Percentiles rank a stretch among this genome's conserved stretches.
These are phyloP conservation scores for Sussaba pulchella DNA, from an alignment of 2,888 invertebrate genomes.

Conservation along the genomic window DNA sequence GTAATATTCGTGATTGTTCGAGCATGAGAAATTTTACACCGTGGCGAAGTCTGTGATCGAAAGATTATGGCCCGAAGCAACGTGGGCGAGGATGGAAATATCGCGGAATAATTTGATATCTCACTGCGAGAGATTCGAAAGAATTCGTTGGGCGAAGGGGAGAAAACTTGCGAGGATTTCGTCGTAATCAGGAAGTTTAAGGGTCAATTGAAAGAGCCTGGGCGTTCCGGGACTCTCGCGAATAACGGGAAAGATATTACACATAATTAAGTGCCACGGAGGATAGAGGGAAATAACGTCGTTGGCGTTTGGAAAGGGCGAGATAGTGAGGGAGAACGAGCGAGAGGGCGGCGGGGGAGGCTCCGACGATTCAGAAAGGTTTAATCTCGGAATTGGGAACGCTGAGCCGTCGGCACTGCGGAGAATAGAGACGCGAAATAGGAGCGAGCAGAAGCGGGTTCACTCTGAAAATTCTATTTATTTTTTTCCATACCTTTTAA, in stretches of 20 bases:
- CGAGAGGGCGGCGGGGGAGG: conserved; percentile 13
- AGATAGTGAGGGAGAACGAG: conserved; percentile 37
- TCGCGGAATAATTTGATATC: conserved; percentile 34
- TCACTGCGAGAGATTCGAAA: conserved; percentile 30
- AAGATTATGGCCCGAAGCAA: conserved; percentile 24
- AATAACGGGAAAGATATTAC: conserved; percentile 64
- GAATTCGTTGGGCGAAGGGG: conserved; percentile 41
- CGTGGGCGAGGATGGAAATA: conserved; percentile 22
- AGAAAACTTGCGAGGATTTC: conserved; percentile 49
- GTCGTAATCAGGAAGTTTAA: conserved; percentile 63
- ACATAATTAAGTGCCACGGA: conserved; percentile 64
- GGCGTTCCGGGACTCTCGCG: conserved; percentile 52
- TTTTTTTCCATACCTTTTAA: conserved; percentile 27
- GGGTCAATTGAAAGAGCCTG: conserved; percentile 61
- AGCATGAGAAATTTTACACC: conserved; percentile 26
- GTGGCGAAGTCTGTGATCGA: conserved; percentile 29
- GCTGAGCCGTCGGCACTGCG: conserved; percentile 53
- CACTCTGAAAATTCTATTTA: conserved; percentile 27
- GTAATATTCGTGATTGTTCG: conserved; percentile 31
- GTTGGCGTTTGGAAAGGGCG: conserved; percentile 42
- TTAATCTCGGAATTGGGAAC: conserved; percentile 66
- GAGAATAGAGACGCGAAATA: conserved; percentile 64
- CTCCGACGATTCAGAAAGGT: conserved; percentile 62
- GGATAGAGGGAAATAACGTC: conserved; percentile 48
- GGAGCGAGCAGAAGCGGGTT: conserved; percentile 43